Evolutionary conservation across 1,140 invertebrate species (phyloP), one percentile per base, ranked within the genome.

Genomic region (Neodiprion fabricii): DNA sequence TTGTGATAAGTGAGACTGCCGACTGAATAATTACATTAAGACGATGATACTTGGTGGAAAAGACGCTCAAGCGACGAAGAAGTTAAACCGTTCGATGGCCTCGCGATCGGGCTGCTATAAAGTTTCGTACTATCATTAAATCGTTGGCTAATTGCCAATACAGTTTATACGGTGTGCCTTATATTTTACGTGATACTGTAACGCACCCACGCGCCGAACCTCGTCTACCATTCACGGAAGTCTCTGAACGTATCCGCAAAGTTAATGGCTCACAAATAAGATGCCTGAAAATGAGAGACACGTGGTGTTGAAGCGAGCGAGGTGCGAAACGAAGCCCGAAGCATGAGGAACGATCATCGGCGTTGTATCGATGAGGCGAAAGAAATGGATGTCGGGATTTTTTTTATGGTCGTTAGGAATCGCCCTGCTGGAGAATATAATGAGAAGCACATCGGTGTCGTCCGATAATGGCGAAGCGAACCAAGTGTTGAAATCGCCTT

Each of bases 401-500:
- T 28, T 40, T 40, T 40, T 40, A 40, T 40, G 28, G 28, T 40
- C 28, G 28, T 40, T 40, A 40, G 28, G 28, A 40, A 40, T 40
- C 28, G 28, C 28, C 28, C 28, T 40, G 28, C 1, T 40, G 28
- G 28, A 40, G 5, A 40, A 40, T 40, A 40, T 40, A 40, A 40
- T 40, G 28, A 40, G 28, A 40, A 40, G 28, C 61, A 14, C 17
- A 14, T 65, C 12, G 17, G 61, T 65, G 61, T 2, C 17, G 12
- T 65, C 69, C 28, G 53, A 69, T 53, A 72, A 68, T 70, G 78
- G 70, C 73, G 68, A 73, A 75, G 77, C 70, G 40, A 14, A 17
- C 61, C 28, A 40, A 65, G 61, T 65, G 78, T 77, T 77, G 78
- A 79, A 79, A 79, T 17, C 71, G 74, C 65, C 77, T 75, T 79